Evolutionary conservation across 2,113 vertebrate genomes (phyloP).

Genomic region (Prionailurus viverrinus): DNA sequence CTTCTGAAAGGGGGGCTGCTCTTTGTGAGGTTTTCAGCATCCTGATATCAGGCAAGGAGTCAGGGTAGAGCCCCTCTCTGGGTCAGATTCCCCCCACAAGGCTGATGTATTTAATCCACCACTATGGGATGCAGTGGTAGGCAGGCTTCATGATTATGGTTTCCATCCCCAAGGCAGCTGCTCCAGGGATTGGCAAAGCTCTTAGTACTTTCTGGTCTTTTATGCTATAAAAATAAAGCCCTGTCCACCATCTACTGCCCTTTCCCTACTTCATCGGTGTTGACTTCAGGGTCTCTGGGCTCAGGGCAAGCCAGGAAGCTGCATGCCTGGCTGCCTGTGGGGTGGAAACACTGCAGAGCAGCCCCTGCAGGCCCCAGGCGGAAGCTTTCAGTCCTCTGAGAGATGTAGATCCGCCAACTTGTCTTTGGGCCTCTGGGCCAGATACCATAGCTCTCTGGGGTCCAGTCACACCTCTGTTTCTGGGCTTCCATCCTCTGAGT

Average conservation of each 20-base stretch:
- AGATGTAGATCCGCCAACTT: slow-evolving; percentile 92
- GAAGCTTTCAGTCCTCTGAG: slow-evolving; percentile 85
- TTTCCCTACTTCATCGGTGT: neutral
- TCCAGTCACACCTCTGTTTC: slow-evolving; percentile 75
- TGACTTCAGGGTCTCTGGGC: neutral
- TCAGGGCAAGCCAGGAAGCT: neutral
- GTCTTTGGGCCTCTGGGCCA: slow-evolving; percentile 91
- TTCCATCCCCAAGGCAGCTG: neutral
- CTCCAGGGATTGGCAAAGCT: neutral
- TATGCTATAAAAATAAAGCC: slow-evolving; percentile 47
- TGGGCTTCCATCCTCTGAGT: neutral
- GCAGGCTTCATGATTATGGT: neutral
- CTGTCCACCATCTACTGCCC: neutral
- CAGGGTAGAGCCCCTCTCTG: neutral
- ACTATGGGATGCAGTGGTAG: neutral
- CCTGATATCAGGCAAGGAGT: neutral
- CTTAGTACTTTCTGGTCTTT: neutral
- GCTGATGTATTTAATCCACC: neutral
- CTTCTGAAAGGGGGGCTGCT: neutral
- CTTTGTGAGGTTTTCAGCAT: neutral
- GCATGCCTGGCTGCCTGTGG: neutral
- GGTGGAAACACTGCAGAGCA: neutral
- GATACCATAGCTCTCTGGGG: slow-evolving; percentile 87
- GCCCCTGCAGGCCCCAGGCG: neutral
- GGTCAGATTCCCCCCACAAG: neutral